Evolutionary conservation across 1,140 invertebrate genomes (phyloP).

Genomic region (Stegodyphus mimosarum): DNA sequence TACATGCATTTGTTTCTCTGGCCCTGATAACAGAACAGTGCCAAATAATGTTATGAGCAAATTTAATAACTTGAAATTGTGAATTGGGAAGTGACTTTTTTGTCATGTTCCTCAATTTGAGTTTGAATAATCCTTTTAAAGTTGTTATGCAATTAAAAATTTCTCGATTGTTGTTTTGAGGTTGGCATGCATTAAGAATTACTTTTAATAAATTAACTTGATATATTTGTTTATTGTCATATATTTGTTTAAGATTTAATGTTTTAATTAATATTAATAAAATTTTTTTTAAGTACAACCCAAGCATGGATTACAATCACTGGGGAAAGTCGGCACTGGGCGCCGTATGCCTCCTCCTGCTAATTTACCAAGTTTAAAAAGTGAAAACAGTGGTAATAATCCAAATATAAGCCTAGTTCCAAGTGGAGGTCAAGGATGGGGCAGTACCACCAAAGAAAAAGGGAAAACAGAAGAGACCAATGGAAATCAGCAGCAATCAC

Average conservation of each 20-base stretch:
- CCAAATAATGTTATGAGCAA: too few species aligned
- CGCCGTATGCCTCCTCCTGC: constrained; percentile 89
- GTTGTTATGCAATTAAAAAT: too few species aligned
- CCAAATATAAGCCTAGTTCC: constrained; percentile 80
- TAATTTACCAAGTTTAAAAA: constrained; percentile 97
- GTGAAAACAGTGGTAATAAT: constrained; percentile 84
- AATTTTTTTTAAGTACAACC: constrained; percentile 75
- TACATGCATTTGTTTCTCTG: not conserved
- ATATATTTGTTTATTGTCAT: too few species aligned
- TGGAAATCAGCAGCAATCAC: constrained; percentile 59
- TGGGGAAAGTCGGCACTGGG: constrained; percentile 96
- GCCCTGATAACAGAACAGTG: too few species aligned
- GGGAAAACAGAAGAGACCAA: constrained; percentile 65
- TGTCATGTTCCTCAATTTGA: too few species aligned
- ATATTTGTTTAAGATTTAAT: too few species aligned
- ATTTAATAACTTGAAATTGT: too few species aligned
- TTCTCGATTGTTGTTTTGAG: too few species aligned
- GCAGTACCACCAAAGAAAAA: constrained; percentile 71
- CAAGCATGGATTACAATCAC: constrained; percentile 98
- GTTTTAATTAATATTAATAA: not conserved
- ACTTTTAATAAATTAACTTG: too few species aligned
- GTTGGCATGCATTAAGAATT: too few species aligned
- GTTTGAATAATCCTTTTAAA: too few species aligned
- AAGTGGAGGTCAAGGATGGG: constrained; percentile 80
- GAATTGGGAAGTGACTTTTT: too few species aligned